phyloP scores from a whole-genome alignment of 92 coral and sea anemone genomes.

The Palythoa grandis region DNA sequence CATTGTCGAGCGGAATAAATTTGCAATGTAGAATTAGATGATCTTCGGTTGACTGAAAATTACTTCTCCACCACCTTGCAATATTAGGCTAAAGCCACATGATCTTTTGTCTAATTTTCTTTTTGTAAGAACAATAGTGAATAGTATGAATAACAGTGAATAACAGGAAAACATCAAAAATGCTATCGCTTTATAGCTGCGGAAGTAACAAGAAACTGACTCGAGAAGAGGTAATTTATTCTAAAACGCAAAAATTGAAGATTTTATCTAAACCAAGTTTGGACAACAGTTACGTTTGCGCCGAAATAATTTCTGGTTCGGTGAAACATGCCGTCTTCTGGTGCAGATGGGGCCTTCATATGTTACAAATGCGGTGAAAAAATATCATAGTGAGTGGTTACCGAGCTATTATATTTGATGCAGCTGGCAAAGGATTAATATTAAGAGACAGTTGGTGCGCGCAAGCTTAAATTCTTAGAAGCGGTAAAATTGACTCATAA shows the following conservation, averaged over 20 bases:
- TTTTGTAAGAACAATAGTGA: background rate
- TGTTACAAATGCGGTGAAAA: constrained; percentile 9
- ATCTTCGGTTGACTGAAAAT: background rate
- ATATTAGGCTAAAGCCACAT: background rate
- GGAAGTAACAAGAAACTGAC: background rate
- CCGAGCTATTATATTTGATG: constrained; percentile 15
- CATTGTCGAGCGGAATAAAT: constrained; percentile 2
- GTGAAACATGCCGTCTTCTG: background rate
- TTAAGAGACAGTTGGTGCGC: constrained; percentile 29
- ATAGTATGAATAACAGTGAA: background rate
- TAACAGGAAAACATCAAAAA: background rate
- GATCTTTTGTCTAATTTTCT: background rate
- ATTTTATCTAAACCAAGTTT: background rate
- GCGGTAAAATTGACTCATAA: constrained; percentile 21
- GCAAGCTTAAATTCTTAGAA: background rate
- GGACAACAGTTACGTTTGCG: background rate
- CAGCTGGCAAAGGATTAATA: constrained; percentile 16
- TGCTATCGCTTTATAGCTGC: background rate
- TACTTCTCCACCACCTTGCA: background rate
- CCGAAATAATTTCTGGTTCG: background rate
- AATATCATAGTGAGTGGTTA: constrained; percentile 7
- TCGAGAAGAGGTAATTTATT: background rate
- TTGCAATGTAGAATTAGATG: background rate
- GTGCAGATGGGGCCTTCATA: background rate
- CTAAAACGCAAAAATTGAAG: background rate